A percentile compares a stretch with the other conserved stretches of the same genome.
These are phyloP conservation scores for Cyprichromis sp. DNA, from an alignment of 2,113 vertebrate genomes.

Conservation along the genomic window DNA sequence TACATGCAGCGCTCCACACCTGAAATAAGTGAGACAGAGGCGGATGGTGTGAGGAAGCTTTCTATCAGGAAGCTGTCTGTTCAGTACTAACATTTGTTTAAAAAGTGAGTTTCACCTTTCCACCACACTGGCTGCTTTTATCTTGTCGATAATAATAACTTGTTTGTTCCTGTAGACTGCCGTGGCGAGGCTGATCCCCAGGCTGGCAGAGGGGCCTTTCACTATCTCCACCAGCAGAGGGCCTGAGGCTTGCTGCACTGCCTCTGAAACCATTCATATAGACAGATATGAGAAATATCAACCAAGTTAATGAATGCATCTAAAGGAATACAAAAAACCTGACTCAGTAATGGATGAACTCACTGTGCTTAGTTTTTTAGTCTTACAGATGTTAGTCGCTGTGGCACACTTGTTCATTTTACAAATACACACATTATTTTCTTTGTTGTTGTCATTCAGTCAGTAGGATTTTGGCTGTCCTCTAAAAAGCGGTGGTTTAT, in stretches of 20 bases:
- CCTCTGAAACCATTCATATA: slow-evolving; percentile 71
- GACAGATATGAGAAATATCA: not conserved
- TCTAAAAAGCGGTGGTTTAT: not conserved
- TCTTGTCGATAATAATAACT: slow-evolving; percentile 89
- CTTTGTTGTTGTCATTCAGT: not conserved
- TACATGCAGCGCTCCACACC: slow-evolving; percentile 83
- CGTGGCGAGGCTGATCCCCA: slow-evolving; percentile 84
- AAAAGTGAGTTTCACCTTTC: slow-evolving; percentile 79
- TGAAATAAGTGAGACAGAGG: slow-evolving; percentile 32
- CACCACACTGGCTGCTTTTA: slow-evolving; percentile 89
- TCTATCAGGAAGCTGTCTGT: not conserved
- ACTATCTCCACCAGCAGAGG: slow-evolving; percentile 91
- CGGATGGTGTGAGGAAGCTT: not conserved
- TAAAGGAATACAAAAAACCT: not conserved
- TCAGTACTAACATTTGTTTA: not conserved
- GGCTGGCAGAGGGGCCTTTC: slow-evolving; percentile 76
- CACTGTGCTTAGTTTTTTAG: not conserved
- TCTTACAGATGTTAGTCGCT: not conserved
- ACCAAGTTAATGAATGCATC: not conserved
- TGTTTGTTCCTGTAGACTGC: slow-evolving; percentile 83
- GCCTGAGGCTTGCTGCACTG: slow-evolving; percentile 81
- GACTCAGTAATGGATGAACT: not conserved
- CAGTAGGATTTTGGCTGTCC: not conserved
- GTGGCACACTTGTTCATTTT: not conserved
- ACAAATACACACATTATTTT: not conserved